Conservation (phyloP, 35 echinoderm and acorn worm genomes). For the Ophiothrix spiculata region DNA sequence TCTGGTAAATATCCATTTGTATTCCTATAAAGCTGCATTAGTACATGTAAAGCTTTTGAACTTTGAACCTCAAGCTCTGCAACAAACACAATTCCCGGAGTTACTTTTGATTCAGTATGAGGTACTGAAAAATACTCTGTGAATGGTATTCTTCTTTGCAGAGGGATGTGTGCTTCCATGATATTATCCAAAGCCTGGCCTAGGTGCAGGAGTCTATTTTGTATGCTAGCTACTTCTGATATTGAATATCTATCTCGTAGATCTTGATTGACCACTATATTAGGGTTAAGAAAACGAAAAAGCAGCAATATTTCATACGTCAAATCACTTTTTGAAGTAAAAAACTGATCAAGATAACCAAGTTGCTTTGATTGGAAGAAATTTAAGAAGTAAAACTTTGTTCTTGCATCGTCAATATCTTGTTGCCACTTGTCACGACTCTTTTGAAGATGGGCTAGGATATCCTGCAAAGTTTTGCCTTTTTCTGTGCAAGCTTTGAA, state of each 20-base stretch:
- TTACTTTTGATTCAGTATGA: neutral
- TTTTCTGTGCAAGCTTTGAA: neutral
- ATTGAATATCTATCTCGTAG: neutral
- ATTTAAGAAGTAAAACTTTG: conserved; percentile 20
- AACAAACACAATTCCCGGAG: conserved; percentile 25
- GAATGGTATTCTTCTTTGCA: neutral
- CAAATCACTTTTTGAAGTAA: neutral
- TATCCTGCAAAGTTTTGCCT: neutral
- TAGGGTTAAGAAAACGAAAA: conserved; percentile 20
- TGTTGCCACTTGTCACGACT: neutral
- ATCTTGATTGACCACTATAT: neutral
- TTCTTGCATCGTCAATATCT: conserved; percentile 7
- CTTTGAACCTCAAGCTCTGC: conserved; percentile 16
- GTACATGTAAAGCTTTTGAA: conserved; percentile 6
- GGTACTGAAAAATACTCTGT: neutral
- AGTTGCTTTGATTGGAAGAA: conserved; percentile 28
- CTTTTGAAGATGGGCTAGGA: neutral
- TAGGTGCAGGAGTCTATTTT: conserved; percentile 3
- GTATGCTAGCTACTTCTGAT: neutral
- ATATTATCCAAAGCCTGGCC: conserved; percentile 11
- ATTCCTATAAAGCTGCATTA: neutral
- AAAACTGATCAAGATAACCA: conserved; percentile 24
- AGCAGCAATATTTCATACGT: neutral
- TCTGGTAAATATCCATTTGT: conserved; percentile 24
- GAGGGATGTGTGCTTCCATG: neutral